A percentile compares a stretch with the other conserved stretches of the same genome.
Conservation (phyloP, 2,888 invertebrate species). For the Ectemnius cavifrons region DNA sequence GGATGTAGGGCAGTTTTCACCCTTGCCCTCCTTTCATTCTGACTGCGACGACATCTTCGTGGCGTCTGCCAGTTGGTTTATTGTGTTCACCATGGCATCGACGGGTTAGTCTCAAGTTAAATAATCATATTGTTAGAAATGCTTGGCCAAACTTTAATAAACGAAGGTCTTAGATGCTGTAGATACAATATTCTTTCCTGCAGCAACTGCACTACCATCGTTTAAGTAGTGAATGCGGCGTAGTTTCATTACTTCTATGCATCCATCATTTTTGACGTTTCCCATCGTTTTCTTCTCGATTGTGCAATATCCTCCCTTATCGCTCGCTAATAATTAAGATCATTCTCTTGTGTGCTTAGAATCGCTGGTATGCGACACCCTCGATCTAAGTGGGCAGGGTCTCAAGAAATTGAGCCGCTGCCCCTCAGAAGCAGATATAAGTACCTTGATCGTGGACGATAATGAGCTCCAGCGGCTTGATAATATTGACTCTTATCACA, state of each 20-base stretch:
- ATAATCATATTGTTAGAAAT: conserved; percentile 40
- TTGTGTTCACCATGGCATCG: conserved; percentile 75
- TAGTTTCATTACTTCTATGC: conserved; percentile 9
- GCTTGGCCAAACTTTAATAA: conserved; percentile 16
- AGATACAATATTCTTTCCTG: neutral
- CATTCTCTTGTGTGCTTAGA: conserved; percentile 47
- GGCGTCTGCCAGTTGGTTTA: conserved; percentile 61
- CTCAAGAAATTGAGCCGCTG: conserved; percentile 90
- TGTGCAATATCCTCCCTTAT: conserved; percentile 2
- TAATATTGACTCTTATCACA: conserved; percentile 89
- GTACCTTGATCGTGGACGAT: conserved; percentile 88
- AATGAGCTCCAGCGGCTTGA: conserved; percentile 93
- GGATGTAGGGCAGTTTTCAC: neutral
- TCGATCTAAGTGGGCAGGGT: conserved; percentile 89
- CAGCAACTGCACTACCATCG: conserved; percentile 2
- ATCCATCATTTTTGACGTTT: conserved; percentile 45
- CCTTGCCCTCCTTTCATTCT: conserved; percentile 19
- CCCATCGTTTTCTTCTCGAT: conserved; percentile 2
- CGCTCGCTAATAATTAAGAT: conserved; percentile 8
- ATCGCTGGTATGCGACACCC: conserved; percentile 78
- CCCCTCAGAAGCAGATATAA: conserved; percentile 84
- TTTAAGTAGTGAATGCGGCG: conserved; percentile 7
- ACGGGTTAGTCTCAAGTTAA: conserved; percentile 68
- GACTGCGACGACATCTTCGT: conserved; percentile 62
- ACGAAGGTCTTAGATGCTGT: neutral